These are phyloP conservation scores for Xyrichtys novacula DNA, from an alignment of 2,797 vertebrate species.

Conservation along the genomic window DNA sequence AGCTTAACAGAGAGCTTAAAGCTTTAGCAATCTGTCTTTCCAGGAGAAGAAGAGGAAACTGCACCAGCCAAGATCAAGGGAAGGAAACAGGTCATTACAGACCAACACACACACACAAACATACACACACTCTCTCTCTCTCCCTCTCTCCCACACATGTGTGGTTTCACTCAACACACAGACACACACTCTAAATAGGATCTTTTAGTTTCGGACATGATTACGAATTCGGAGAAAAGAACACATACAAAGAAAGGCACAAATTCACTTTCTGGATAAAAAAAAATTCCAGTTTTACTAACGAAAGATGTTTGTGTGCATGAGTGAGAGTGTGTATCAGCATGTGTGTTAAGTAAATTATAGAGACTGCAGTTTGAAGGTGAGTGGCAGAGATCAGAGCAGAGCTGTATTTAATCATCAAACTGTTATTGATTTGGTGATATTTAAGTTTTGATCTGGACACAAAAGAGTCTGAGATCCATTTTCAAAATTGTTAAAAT, in stretches of 20 bases:
- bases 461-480: constrained; percentile 3
- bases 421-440: constrained; percentile 14
- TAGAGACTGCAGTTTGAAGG: constrained; percentile 8
- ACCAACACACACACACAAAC: constrained; percentile 26
- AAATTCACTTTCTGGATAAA: constrained; percentile 57
- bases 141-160: background rate
- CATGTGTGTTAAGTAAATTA: background rate
- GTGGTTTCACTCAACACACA: too few species aligned
- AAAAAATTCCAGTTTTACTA: constrained; percentile 55
- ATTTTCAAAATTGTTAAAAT: constrained; percentile 21
- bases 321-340: too few species aligned
- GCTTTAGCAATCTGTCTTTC: constrained; percentile 39
- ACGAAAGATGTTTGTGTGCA: constrained; percentile 30
- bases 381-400: constrained; percentile 23
- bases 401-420: constrained; percentile 14
- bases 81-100: constrained; percentile 68
- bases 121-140: too few species aligned
- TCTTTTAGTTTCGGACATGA: constrained; percentile 44
- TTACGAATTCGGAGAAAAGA: constrained; percentile 51
- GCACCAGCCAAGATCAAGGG: constrained; percentile 70
- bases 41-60: constrained; percentile 41
- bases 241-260: constrained; percentile 45
- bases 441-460: constrained; percentile 8
- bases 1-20: constrained; percentile 26
- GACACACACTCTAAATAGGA: background rate